A percentile compares a stretch with the other conserved stretches of the same genome.
These are phyloP conservation scores for Hirtodrosophila alboralis DNA, from an alignment of 2,888 invertebrate species.

Conservation along the genomic window DNA sequence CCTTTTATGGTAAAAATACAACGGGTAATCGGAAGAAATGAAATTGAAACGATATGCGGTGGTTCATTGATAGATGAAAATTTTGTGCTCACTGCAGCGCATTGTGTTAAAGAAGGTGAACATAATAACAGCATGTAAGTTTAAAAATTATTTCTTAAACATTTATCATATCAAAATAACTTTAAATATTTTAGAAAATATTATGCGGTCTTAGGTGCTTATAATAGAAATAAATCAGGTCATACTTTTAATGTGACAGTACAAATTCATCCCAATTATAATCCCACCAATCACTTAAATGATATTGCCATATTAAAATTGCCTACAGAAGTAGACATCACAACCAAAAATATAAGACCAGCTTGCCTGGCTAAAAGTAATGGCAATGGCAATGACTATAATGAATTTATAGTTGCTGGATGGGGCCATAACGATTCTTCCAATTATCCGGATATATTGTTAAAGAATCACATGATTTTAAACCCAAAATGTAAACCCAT, in stretches of 20 bases:
- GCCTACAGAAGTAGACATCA: background rate
- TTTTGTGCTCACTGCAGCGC: constrained; percentile 42
- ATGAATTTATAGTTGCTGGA: constrained; percentile 12
- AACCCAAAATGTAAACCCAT: background rate
- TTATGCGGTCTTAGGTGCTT: constrained; percentile 26
- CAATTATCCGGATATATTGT: background rate
- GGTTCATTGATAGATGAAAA: constrained; percentile 30
- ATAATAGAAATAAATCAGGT: background rate
- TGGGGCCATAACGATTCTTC: background rate
- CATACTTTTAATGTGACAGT: background rate
- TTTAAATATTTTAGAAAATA: constrained; percentile 3
- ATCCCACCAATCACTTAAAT: rapidly evolving
- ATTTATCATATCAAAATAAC: background rate
- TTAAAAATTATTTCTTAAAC: background rate
- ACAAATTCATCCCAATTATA: background rate
- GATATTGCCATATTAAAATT: constrained; percentile 38
- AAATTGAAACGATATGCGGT: constrained; percentile 10
- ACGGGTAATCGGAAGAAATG: rapidly evolving
- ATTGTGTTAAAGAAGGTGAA: constrained; percentile 32
- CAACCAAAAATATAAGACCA: constrained; percentile 17
- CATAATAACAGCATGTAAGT: background rate
- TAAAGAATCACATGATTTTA: constrained; percentile 2
- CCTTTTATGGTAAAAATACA: constrained; percentile 32
- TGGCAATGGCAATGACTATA: background rate
- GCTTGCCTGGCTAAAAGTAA: constrained; percentile 21